Base-by-base conservation (phyloP, 1,140 invertebrate species). In the Pachypeltis micranthus region DNA sequence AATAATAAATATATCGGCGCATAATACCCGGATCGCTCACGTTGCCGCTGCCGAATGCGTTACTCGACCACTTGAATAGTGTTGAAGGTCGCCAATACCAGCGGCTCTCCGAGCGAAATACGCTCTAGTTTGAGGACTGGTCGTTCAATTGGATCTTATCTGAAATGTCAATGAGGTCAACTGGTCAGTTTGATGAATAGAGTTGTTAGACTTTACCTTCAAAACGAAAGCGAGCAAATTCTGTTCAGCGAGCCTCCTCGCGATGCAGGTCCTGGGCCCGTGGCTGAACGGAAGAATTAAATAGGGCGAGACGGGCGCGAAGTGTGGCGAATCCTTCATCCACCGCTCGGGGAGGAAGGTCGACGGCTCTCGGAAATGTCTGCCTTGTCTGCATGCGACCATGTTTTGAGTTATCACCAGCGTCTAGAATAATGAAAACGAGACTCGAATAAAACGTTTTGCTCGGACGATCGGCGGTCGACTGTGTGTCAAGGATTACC, bases 391-490 rank as follows among this genome's bases (percentile, higher is more conserved):
- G 66, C 84, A 90, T 0, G 83, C 79, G 1, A 91, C 75, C 80
- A 90, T 89, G 71, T 94, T 96, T 70, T 93, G 88, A 14, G 90
- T 91, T 2, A 95, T 87, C 16, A 92, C 80, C 1, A 89, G 82
- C 0, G 90, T 93, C 91, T 96, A 70, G 24, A 62, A 64, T 26
- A 29, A 7, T 19, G 3, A 59, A 12, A 44, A 44, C n/a, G 10
- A 44, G 34, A 12, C 10, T 44, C n/a, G n/a, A 44, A 44, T n/a
- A n/a, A n/a, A n/a, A n/a, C n/a, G n/a, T n/a, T n/a, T n/a, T n/a
- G n/a, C n/a, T n/a, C n/a, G n/a, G n/a, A n/a, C n/a, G n/a, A n/a
- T n/a, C n/a, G n/a, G n/a, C n/a, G n/a, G n/a, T n/a, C n/a, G n/a
- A n/a, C n/a, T n/a, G n/a, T n/a, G n/a, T n/a, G n/a, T n/a, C n/a